Base-by-base conservation (phyloP, 2,113 vertebrate genomes). In the Prinia subflava region DNA sequence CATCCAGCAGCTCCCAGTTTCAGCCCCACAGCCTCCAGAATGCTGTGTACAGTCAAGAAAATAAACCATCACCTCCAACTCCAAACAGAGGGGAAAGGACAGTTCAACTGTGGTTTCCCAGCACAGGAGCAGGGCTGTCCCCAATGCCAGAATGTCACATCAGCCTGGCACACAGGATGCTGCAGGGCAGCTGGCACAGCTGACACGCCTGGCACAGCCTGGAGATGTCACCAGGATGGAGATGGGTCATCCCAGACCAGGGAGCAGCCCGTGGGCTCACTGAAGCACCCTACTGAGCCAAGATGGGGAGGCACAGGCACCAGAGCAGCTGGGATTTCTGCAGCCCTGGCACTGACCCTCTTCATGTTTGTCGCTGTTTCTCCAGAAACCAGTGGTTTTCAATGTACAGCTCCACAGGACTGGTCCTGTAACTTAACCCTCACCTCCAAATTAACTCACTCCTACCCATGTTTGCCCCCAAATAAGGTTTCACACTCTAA, bases 11-110 rank as follows among this genome's bases (percentile, higher is more conserved):
- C 31, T 78, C 46, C 24, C 49, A 23, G 5, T 12, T 47, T 17
- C 63, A 47, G 62, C 39, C n/a, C 47, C 0, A 0, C 0, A 4
- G 42, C 25, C 42, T 68, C 53, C 0, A 0, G 42, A 44, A 59
- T 50, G 60, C 59, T 1, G 1, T 6, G 73, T 2, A 6, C 71
- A 52, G 62, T 44, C 42, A 73, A 21, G 17, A 21, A 77, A 63
- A 77, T 11, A 55, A 83, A 69, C 49, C 27, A 53, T 2, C 28
- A 9, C 9, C 17, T 19, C 30, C 11, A 15, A 49, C 16, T 23
- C 37, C 57, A 39, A 65, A 52, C 2, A 14, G 47, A 86, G 35
- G 19, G 37, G 37, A 76, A 41, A 7, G 13, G 6, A 21, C 5
- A 4, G 27, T 7, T 47, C 15, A 52, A 17, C 35, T 9, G 33